Conservation (phyloP, 1,140 invertebrate genomes). For the Drosophila lini region DNA sequence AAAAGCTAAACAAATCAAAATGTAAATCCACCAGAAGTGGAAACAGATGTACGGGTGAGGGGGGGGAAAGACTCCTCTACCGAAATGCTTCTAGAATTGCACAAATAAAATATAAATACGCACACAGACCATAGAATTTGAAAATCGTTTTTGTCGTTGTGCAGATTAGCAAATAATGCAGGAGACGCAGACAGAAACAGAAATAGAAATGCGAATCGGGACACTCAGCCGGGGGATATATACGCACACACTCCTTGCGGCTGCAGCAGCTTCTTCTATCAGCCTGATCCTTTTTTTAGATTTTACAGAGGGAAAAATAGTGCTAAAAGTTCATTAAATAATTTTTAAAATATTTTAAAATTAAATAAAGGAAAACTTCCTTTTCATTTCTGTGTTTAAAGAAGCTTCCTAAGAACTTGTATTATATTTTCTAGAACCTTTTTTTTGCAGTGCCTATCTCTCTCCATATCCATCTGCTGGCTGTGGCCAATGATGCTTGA, state of each 20-base stretch:
- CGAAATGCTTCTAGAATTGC: slow-evolving; percentile 45
- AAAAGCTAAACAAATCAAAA: slow-evolving; percentile 52
- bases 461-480: slow-evolving; percentile 11
- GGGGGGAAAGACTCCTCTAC: neutral
- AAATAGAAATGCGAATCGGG: slow-evolving; percentile 22
- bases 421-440: neutral
- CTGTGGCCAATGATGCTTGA: slow-evolving; percentile 54
- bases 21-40: slow-evolving; percentile 35
- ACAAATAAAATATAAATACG: slow-evolving; percentile 59
- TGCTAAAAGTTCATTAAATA: neutral
- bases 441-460: neutral
- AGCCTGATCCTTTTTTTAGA: slow-evolving; percentile 1
- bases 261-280: slow-evolving; percentile 6
- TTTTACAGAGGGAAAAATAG: slow-evolving; percentile 10
- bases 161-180: slow-evolving; percentile 59
- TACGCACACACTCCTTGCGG: slow-evolving; percentile 19
- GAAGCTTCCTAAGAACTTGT: no score
- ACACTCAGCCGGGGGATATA: slow-evolving; percentile 13
- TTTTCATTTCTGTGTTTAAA: neutral
- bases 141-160: slow-evolving; percentile 51
- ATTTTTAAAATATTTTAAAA: neutral
- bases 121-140: slow-evolving; percentile 52
- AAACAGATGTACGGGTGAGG: neutral
- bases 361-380: neutral
- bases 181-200: slow-evolving; percentile 37